These are phyloP conservation scores for Callithrix jacchus DNA, from an alignment of 2,113 vertebrate species.

Conservation along the genomic window DNA sequence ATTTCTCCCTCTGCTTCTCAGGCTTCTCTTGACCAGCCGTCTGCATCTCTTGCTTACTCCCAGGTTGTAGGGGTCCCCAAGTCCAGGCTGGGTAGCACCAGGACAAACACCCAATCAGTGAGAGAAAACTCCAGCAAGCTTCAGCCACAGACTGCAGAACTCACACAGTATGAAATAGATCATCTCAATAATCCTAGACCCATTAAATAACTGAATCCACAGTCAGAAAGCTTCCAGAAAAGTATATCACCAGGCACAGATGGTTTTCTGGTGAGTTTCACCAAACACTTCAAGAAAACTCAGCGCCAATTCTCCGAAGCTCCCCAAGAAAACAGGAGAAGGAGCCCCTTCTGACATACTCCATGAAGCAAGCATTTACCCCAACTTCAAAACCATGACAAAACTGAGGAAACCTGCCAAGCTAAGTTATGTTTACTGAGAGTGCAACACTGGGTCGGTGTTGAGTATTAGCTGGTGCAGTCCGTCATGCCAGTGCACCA, in stretches of 20 bases:
- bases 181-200: neutral
- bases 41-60: neutral
- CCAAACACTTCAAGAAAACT: neutral
- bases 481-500: accelerated
- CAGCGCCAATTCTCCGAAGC: too few relatives aligned
- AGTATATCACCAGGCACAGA: neutral
- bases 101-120: neutral
- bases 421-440: neutral
- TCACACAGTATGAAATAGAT: neutral
- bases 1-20: neutral
- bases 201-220: neutral
- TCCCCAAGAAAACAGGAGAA: neutral
- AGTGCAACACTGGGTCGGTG: neutral
- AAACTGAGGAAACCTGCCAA: neutral
- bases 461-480: neutral
- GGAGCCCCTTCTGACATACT: neutral
- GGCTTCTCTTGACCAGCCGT: neutral
- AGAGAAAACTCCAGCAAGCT: too few relatives aligned
- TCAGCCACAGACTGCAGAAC: accelerated
- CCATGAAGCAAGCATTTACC: neutral
- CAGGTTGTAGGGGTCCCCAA: neutral
- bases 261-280: neutral
- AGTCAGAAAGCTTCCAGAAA: neutral
- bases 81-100: neutral
- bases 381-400: neutral